Evolutionary conservation across 2,113 vertebrate species (phyloP), one percentile per base, ranked within the genome.

Genomic region (Lasiurus borealis): DNA sequence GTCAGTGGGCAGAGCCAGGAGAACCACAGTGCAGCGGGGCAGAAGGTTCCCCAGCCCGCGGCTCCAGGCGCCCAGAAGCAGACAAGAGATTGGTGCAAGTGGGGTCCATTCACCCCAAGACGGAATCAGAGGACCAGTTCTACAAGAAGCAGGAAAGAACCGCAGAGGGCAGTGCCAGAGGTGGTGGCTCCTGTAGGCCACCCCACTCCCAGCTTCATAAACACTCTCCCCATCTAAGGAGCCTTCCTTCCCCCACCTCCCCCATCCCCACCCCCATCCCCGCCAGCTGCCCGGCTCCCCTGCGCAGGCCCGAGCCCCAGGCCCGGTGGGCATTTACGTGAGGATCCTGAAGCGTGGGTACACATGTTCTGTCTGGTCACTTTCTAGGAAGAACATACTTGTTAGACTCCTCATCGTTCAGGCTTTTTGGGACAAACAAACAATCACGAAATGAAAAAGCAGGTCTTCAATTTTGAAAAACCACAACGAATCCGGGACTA

Each of bases 381-480:
- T 59, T 96, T 50, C 36, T n/a, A 50, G 21, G 78, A 73, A 62
- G 27, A 48, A 19, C 4, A 29, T 19, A 81, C 21, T 29, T 40
- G 68, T 59, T 50, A 94, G 69, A 71, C 18, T 71, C 48, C n/a
- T 90, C 34, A 64, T 1, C 8, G 4, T 76, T 66, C 36, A 90
- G 54, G 75, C 25, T 54, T 69, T 59, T 94, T 64, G 59, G n/a
- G 40, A 44, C 48, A 88, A 75, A 46, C 19, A 88, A 78, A 44
- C 21, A 85, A 88, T 57, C n/a, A 82, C 3, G 23, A 87, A 90
- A 29, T 16, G 34, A 25, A 52, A 82, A 90, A 29, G 21, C 0
- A 36, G 62, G 48, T 31, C 50, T 84, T 88, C 46, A 68, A 36
- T 82, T 96, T 84, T 81, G 52, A 57, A 85, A 93, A 83, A 25